phyloP scores from a whole-genome alignment of 2,113 vertebrate genomes.

The Narcine bancroftii region DNA sequence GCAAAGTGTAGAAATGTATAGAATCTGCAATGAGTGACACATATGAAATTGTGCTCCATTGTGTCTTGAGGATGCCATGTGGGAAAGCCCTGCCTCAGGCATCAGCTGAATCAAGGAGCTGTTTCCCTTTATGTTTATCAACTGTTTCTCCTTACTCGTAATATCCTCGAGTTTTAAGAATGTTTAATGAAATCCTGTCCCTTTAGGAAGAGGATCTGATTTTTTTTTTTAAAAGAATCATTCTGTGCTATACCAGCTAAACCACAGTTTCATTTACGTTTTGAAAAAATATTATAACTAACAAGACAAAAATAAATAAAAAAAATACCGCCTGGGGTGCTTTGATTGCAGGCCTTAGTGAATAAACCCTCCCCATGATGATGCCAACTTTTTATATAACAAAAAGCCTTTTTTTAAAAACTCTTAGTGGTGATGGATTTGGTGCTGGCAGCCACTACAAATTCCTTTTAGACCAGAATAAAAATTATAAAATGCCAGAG shows the following conservation, averaged over 20 bases:
- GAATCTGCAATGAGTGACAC: neutral
- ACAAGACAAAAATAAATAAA: conserved; percentile 19
- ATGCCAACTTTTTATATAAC: conserved; percentile 28
- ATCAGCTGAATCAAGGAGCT: conserved; percentile 1
- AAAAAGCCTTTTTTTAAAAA: conserved; percentile 1
- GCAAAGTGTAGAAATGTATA: conserved; percentile 9
- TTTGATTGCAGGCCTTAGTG: conserved; percentile 34
- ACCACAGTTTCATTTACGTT: neutral
- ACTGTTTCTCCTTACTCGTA: conserved; percentile 15
- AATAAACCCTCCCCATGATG: neutral
- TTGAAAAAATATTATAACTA: conserved; percentile 5
- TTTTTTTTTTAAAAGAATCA: conserved; percentile 2
- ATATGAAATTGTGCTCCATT: neutral
- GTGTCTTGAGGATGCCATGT: neutral
- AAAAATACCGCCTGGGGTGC: conserved; percentile 33
- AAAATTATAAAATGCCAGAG: neutral
- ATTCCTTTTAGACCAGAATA: conserved; percentile 22
- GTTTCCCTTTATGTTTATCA: conserved; percentile 12
- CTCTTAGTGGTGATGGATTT: neutral
- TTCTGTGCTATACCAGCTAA: conserved; percentile 19
- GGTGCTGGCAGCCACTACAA: neutral
- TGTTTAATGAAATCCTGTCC: conserved; percentile 9
- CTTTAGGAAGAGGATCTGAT: neutral
- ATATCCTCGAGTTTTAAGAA: neutral
- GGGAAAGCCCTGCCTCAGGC: neutral